phyloP scores from a whole-genome alignment of 2,888 invertebrate species.

The Xanthia togata region DNA sequence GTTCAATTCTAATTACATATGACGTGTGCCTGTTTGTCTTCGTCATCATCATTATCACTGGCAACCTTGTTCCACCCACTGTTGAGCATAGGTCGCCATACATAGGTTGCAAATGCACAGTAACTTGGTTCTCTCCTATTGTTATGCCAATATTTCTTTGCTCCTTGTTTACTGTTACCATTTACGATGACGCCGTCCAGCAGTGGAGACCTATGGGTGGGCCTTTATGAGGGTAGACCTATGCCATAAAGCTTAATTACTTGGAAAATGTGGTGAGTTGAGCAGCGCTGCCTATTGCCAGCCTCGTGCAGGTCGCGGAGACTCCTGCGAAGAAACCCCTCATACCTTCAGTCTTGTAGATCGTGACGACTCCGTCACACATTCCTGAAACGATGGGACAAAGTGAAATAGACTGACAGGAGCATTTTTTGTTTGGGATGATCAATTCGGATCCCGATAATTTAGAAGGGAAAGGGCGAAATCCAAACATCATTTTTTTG shows the following conservation, averaged over 20 bases:
- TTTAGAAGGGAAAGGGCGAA: neutral
- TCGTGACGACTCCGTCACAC: conserved; percentile 85
- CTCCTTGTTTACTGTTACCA: neutral
- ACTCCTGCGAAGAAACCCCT: conserved; percentile 95
- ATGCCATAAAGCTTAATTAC: conserved; percentile 71
- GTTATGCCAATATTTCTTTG: neutral
- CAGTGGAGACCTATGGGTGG: neutral
- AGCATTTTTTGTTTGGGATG: neutral
- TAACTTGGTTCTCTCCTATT: neutral
- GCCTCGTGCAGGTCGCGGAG: conserved; percentile 92
- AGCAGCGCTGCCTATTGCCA: conserved; percentile 95
- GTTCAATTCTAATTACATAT: neutral
- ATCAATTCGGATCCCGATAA: neutral
- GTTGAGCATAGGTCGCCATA: neutral
- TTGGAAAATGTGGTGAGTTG: conserved; percentile 95
- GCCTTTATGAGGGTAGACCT: neutral
- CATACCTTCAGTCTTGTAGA: conserved; percentile 89
- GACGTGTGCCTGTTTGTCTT: neutral
- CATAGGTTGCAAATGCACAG: neutral
- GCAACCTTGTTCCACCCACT: neutral
- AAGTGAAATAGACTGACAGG: neutral
- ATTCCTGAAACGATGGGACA: conserved; percentile 82
- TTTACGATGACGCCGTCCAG: neutral
- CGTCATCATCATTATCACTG: neutral
- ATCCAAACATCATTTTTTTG: neutral